These are phyloP conservation scores for Rhamnusium bicolor DNA, from an alignment of 2,888 invertebrate genomes.

Conservation along the genomic window DNA sequence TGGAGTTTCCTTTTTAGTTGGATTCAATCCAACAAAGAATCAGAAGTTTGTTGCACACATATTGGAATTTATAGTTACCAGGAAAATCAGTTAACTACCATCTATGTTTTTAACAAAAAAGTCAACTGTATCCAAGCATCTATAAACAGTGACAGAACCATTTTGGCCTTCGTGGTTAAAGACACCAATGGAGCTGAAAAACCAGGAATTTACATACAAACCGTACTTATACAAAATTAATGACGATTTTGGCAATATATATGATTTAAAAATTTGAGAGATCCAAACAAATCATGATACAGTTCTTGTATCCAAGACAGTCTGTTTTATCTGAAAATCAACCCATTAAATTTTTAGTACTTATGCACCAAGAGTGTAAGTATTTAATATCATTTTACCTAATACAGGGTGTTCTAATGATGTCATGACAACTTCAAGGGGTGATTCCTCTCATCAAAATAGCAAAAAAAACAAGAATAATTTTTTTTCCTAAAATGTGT, in stretches of 20 bases:
- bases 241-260: slow-evolving; percentile 66
- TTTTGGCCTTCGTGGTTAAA: slow-evolving; percentile 78
- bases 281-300: slow-evolving; percentile 83
- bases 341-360: slow-evolving; percentile 80
- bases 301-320: slow-evolving; percentile 81
- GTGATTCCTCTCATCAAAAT: no score
- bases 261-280: slow-evolving; percentile 74
- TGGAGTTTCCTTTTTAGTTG: slow-evolving; percentile 81
- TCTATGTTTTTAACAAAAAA: slow-evolving; percentile 77
- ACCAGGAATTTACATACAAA: slow-evolving; percentile 72
- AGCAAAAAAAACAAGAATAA: no score
- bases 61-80: slow-evolving; percentile 78
- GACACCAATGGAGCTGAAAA: slow-evolving; percentile 62
- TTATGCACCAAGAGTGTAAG: slow-evolving; percentile 85
- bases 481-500: no score
- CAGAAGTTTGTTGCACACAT: slow-evolving; percentile 57
- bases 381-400: no score
- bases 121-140: slow-evolving; percentile 86
- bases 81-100: slow-evolving; percentile 74
- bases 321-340: slow-evolving; percentile 65
- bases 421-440: no score
- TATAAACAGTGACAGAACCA: slow-evolving; percentile 78
- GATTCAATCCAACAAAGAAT: slow-evolving; percentile 65
- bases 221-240: slow-evolving; percentile 77
- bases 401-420: no score